phyloP scores from a whole-genome alignment of 2,888 invertebrate species.

The Campoplex capitator region DNA sequence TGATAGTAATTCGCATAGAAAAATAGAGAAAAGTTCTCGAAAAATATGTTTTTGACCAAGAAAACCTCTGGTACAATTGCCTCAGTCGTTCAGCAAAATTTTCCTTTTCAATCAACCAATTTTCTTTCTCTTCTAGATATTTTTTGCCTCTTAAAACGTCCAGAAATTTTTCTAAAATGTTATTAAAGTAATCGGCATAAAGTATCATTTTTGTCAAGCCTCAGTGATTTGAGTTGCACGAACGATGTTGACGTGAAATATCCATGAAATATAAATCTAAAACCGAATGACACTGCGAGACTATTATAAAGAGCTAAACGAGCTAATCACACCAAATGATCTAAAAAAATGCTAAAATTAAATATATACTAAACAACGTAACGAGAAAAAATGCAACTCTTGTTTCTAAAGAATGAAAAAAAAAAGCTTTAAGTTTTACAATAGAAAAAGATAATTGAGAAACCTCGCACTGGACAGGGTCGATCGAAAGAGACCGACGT shows the following conservation, averaged over 20 bases:
- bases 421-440: slow-evolving; percentile 42
- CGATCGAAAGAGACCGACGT: slow-evolving; percentile 6
- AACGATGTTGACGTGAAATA: not conserved
- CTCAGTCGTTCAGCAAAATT: not conserved
- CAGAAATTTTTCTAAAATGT: not conserved
- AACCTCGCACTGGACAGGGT: slow-evolving; percentile 54
- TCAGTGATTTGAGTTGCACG: not conserved
- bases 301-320: slow-evolving; percentile 35
- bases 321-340: slow-evolving; percentile 44
- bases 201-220: not conserved
- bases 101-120: not conserved
- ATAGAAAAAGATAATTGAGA: slow-evolving; percentile 28
- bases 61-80: not conserved
- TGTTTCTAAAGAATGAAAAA: slow-evolving; percentile 15
- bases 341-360: slow-evolving; percentile 22
- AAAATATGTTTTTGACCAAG: not conserved
- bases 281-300: slow-evolving; percentile 46
- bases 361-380: slow-evolving; percentile 20
- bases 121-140: no score
- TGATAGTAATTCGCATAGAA: no score
- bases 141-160: not conserved
- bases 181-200: not conserved
- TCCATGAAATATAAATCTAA: slow-evolving; percentile 17
- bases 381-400: slow-evolving; percentile 16
- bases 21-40: not conserved